Evolutionary conservation across 2,113 vertebrate genomes (phyloP).

Genomic region (Junco hyemalis): DNA sequence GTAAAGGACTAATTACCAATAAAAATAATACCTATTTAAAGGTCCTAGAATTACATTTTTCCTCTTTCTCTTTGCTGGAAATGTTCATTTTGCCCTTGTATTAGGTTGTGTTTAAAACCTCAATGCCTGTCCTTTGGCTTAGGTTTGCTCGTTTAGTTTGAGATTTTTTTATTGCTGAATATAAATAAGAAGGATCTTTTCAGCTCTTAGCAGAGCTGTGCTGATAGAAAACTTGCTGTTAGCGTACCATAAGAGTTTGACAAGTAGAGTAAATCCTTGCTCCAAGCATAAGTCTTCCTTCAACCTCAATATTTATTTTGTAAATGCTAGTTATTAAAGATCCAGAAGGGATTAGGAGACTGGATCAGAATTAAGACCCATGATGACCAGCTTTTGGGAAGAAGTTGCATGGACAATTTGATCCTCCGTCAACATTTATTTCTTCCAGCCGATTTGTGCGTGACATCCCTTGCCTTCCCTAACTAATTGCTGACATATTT

Average conservation of each 20-base stretch:
- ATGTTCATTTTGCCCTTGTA: neutral
- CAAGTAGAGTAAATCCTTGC: neutral
- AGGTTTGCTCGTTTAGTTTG: neutral
- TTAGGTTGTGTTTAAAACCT: neutral
- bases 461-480: neutral
- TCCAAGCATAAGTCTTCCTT: neutral
- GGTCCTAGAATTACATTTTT: neutral
- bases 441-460: fast-evolving
- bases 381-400: neutral
- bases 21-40: neutral
- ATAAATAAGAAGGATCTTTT: neutral
- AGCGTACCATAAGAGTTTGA: neutral
- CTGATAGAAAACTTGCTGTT: neutral
- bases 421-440: neutral
- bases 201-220: neutral
- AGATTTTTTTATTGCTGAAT: neutral
- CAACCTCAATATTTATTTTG: neutral
- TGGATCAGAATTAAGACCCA: neutral
- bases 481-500: neutral
- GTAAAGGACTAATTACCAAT: neutral
- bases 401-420: neutral
- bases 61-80: neutral
- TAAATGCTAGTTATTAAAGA: neutral
- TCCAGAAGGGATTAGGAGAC: neutral
- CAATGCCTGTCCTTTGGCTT: neutral